These are phyloP conservation scores for Drosophila cardini DNA, from an alignment of 1,140 invertebrate genomes.

Conservation along the genomic window DNA sequence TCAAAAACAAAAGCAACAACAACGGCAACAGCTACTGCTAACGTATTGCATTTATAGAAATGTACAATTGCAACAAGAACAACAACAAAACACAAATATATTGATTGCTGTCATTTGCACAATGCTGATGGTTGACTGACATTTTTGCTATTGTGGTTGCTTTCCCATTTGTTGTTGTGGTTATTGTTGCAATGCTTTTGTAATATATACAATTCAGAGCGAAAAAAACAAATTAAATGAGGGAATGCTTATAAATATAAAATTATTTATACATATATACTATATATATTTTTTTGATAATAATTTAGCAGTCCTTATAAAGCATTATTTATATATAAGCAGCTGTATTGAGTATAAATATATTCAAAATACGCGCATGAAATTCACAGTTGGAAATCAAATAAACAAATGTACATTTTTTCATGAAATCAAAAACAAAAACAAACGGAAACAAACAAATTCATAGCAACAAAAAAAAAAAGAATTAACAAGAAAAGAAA, in stretches of 20 bases:
- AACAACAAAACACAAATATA: constrained; percentile 17
- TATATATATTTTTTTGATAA: constrained; percentile 76
- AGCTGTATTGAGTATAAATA: constrained; percentile 33
- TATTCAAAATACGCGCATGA: constrained; percentile 38
- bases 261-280: constrained; percentile 45
- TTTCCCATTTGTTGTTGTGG: constrained; percentile 38
- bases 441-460: constrained; percentile 33
- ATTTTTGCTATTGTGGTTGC: constrained; percentile 52
- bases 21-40: constrained; percentile 44
- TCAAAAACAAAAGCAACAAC: constrained; percentile 19
- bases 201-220: constrained; percentile 63
- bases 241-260: constrained; percentile 62
- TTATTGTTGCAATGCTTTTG: constrained; percentile 62
- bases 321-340: constrained; percentile 44
- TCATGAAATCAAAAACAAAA: constrained; percentile 49
- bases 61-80: constrained; percentile 52
- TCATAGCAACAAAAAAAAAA: constrained; percentile 24
- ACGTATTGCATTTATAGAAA: constrained; percentile 71
- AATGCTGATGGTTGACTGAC: constrained; percentile 38
- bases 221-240: constrained; percentile 57
- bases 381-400: constrained; percentile 46
- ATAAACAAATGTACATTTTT: constrained; percentile 64
- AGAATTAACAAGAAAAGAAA: too few relatives aligned
- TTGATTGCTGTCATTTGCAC: constrained; percentile 48
- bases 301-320: constrained; percentile 60